phyloP scores from a whole-genome alignment of 2,888 invertebrate genomes.

The Pyrgus malvae region DNA sequence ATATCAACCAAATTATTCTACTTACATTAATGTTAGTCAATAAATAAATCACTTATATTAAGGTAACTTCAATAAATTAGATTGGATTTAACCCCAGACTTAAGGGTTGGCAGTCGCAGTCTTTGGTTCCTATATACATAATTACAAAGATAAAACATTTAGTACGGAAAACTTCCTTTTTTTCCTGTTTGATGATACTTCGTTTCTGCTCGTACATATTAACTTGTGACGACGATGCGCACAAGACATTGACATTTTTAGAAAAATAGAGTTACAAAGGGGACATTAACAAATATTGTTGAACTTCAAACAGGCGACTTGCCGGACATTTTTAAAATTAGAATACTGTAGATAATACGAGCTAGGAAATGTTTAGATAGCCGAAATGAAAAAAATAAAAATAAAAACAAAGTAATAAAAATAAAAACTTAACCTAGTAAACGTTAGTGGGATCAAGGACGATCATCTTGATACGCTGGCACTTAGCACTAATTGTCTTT shows the following conservation, averaged over 20 bases:
- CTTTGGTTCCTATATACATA: slow-evolving; percentile 75
- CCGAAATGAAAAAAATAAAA: slow-evolving; percentile 34
- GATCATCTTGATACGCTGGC: slow-evolving; percentile 40
- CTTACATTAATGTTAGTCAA: slow-evolving; percentile 66
- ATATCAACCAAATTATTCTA: slow-evolving; percentile 50
- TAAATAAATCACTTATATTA: slow-evolving; percentile 74
- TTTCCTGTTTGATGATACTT: slow-evolving; percentile 68
- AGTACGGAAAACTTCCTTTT: slow-evolving; percentile 55
- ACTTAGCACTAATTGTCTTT: slow-evolving; percentile 38
- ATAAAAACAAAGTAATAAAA: slow-evolving; percentile 29
- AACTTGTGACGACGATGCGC: slow-evolving; percentile 57
- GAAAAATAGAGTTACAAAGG: slow-evolving; percentile 20
- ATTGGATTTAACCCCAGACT: slow-evolving; percentile 53
- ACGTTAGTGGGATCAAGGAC: slow-evolving; percentile 47
- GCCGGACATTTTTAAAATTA: slow-evolving; percentile 19
- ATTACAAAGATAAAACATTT: slow-evolving; percentile 43
- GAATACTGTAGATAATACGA: slow-evolving; percentile 24
- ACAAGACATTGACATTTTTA: slow-evolving; percentile 44
- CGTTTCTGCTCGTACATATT: slow-evolving; percentile 64
- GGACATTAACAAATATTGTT: slow-evolving; percentile 15
- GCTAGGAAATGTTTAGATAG: slow-evolving; percentile 16
- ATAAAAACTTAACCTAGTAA: slow-evolving; percentile 41
- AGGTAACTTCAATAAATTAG: slow-evolving; percentile 80
- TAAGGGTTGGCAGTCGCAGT: slow-evolving; percentile 64
- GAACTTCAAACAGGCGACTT: slow-evolving; percentile 11